A percentile compares a stretch with the other conserved stretches of the same genome.
Evolutionary conservation across 2,797 vertebrate genomes (phyloP).

Genomic region (Liparis tanakae): DNA sequence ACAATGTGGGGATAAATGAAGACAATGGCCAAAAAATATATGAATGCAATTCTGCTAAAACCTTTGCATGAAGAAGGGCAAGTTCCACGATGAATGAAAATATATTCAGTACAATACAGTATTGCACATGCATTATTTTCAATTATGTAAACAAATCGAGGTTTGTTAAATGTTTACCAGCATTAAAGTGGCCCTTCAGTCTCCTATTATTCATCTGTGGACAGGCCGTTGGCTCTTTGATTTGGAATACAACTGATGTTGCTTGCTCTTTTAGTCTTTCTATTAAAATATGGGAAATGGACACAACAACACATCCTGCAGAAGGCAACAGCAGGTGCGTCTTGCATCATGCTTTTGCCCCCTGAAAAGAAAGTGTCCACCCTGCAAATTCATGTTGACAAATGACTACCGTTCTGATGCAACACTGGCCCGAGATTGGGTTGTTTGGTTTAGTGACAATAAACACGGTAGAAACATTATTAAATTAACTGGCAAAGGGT

Average conservation of each 20-base stretch:
- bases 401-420: conserved; percentile 66
- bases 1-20: conserved; percentile 16
- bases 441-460: conserved; percentile 30
- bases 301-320: conserved; percentile 32
- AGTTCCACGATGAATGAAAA: conserved; percentile 10
- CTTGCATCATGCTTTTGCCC: conserved; percentile 73
- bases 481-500: background rate
- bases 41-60: background rate
- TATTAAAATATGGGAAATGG: background rate
- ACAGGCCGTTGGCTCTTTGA: background rate
- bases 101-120: background rate
- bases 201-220: background rate
- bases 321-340: conserved; percentile 63
- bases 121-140: background rate
- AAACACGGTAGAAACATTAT: conserved; percentile 5
- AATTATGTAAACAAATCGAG: background rate
- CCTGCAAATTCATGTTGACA: conserved; percentile 60
- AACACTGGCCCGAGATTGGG: conserved; percentile 63
- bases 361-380: conserved; percentile 63
- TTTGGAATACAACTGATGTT: background rate
- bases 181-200: background rate
- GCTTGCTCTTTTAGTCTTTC: conserved; percentile 4
- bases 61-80: conserved; percentile 10
- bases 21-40: background rate
- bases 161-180: background rate